Evolutionary conservation across 2,797 vertebrate species (phyloP).

Genomic region (Delichon dasypus): DNA sequence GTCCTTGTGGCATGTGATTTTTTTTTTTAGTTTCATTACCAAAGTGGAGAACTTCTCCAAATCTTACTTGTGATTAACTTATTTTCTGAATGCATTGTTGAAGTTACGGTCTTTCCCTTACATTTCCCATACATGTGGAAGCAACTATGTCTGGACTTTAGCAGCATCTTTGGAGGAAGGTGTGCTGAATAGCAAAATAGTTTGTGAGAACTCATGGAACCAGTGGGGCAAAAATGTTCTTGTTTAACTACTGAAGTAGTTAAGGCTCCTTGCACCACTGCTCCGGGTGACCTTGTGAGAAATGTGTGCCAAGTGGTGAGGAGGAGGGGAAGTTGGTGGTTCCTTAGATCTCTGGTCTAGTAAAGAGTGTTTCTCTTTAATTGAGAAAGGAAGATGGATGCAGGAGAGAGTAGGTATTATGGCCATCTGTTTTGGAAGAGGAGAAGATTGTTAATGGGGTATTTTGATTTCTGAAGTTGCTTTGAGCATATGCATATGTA

Average conservation of each 20-base stretch:
- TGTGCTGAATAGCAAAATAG: accelerated
- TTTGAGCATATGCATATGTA: not conserved
- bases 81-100: not conserved
- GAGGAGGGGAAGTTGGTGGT: not conserved
- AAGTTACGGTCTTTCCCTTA: not conserved
- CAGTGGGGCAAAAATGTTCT: not conserved
- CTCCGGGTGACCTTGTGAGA: not conserved
- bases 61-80: not conserved
- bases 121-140: not conserved
- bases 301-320: not conserved
- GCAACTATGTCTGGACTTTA: not conserved
- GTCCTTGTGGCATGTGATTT: not conserved
- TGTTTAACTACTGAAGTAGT: not conserved
- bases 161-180: not conserved
- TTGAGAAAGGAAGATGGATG: not conserved
- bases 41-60: accelerated
- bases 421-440: not conserved
- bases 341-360: not conserved
- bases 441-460: not conserved
- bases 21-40: not conserved
- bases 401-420: not conserved
- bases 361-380: not conserved
- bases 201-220: not conserved
- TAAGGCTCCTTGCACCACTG: not conserved
- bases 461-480: not conserved